Percentiles rank a stretch among this genome's conserved stretches.
Conservation (phyloP, 2,113 vertebrate species). For the Perca flavescens region DNA sequence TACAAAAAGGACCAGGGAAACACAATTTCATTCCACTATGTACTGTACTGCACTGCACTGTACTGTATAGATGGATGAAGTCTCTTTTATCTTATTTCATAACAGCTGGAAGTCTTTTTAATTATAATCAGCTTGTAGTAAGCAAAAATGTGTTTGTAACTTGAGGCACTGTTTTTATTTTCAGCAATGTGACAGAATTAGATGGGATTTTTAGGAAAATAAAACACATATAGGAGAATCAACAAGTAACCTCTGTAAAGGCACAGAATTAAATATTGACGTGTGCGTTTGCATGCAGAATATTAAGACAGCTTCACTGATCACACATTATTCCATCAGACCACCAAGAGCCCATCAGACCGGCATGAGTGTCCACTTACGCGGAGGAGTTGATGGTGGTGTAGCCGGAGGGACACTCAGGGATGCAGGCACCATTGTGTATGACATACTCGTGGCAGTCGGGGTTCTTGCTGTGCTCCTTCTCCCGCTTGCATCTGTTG, state of each 20-base stretch:
- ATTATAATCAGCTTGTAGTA: not conserved
- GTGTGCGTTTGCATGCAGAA: not conserved
- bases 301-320: slow-evolving; percentile 14
- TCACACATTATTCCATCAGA: slow-evolving; percentile 14
- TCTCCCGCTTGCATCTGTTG: slow-evolving; percentile 85
- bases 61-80: no score
- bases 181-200: not conserved
- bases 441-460: slow-evolving; percentile 91
- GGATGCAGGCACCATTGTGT: slow-evolving; percentile 90
- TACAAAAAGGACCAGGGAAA: no score
- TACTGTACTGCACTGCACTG: no score
- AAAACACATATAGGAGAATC: not conserved
- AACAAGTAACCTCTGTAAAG: not conserved
- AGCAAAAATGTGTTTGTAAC: slow-evolving; percentile 1
- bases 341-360: slow-evolving; percentile 34
- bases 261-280: not conserved
- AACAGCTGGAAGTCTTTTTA: not conserved
- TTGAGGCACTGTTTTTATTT: not conserved
- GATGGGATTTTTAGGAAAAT: not conserved
- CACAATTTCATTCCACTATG: no score
- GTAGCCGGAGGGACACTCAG: slow-evolving; percentile 94
- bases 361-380: slow-evolving; percentile 84
- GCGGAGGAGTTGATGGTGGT: slow-evolving; percentile 91
- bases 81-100: no score
- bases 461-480: slow-evolving; percentile 73